Evolutionary conservation across 1,140 invertebrate species (phyloP), one percentile per base, ranked within the genome.

Genomic region (Microplitis mediator): DNA sequence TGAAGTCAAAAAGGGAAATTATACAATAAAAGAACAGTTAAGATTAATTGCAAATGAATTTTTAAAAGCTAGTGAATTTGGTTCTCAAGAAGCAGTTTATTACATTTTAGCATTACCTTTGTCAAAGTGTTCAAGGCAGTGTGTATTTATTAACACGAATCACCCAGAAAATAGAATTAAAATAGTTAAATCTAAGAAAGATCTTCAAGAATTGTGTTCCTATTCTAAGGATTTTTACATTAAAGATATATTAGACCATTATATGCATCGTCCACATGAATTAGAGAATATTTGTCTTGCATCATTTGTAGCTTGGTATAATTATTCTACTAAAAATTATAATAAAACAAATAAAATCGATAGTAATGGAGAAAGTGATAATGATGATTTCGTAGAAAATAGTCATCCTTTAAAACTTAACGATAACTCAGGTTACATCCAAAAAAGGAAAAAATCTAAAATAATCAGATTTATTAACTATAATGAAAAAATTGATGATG

Each of bases 81-180:
- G 11, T 13, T 35, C 76, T 13, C 80, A 85, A 77, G 82, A 84
- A 75, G 81, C 79, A 16, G 77, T 73, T 14, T 80, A 74, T 62
- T 69, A 77, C 61, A 32, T 78, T 45, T 64, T 82, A 56, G 54
- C 73, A 4, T 36, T 82, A 14, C 75, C 56, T 16, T 56, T 80
- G n/a, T 75, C 71, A 31, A 58, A 75, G 64, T 73, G 52, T 31
- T 56, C 23, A 35, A 35, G 67, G 58, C 0, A 23, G n/a, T n/a
- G n/a, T 54, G 23, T 9, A 11, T 65, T 56, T 54, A 65, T 72
- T 39, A 72, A 72, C 23, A 72, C 70, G 3, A 63, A 32, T 66
- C 62, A 51, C 23, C 64, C 65, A 67, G 36, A 61, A 39, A 66
- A 72, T 58, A 54, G 54, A 45, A 58, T 72, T 39, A 45, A 13